Percentiles rank a stretch among this genome's conserved stretches.
phyloP scores from a whole-genome alignment of 2,797 vertebrate genomes.

The Lagothrix lagotricha region DNA sequence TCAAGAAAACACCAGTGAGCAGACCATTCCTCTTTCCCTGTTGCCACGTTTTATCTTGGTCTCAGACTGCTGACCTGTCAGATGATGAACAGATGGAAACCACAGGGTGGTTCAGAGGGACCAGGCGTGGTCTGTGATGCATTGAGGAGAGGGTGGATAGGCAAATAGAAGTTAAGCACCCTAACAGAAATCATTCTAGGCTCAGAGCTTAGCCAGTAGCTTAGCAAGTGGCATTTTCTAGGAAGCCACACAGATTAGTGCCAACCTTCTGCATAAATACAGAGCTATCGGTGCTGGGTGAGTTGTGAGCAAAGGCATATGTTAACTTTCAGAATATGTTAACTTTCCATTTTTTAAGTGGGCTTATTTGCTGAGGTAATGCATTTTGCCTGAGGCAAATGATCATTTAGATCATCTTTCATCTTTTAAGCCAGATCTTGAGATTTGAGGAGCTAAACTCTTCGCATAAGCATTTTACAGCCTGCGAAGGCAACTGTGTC shows the following conservation, averaged over 20 bases:
- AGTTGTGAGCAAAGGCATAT: neutral
- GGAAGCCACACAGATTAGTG: neutral
- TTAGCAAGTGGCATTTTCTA: neutral
- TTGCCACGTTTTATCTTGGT: neutral
- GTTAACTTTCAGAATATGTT: neutral
- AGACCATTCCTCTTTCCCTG: too few species aligned
- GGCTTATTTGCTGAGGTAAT: neutral
- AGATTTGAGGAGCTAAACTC: slow-evolving; percentile 56
- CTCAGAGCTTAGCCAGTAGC: neutral
- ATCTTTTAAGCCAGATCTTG: slow-evolving; percentile 65
- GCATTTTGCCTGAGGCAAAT: slow-evolving; percentile 64
- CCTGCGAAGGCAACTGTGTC: neutral
- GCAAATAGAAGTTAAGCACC: neutral
- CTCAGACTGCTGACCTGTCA: rapidly evolving
- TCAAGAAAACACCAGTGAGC: neutral
- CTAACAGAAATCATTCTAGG: too few species aligned
- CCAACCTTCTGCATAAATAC: neutral
- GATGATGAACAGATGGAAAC: neutral
- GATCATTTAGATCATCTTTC: slow-evolving; percentile 61
- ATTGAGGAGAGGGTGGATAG: neutral
- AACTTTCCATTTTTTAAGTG: neutral
- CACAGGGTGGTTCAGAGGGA: rapidly evolving
- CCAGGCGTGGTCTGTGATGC: rapidly evolving
- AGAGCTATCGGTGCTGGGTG: rapidly evolving
- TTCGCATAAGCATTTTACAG: slow-evolving; percentile 51